Evolutionary conservation across 2,888 invertebrate genomes (phyloP).

Genomic region (Nebria salina): DNA sequence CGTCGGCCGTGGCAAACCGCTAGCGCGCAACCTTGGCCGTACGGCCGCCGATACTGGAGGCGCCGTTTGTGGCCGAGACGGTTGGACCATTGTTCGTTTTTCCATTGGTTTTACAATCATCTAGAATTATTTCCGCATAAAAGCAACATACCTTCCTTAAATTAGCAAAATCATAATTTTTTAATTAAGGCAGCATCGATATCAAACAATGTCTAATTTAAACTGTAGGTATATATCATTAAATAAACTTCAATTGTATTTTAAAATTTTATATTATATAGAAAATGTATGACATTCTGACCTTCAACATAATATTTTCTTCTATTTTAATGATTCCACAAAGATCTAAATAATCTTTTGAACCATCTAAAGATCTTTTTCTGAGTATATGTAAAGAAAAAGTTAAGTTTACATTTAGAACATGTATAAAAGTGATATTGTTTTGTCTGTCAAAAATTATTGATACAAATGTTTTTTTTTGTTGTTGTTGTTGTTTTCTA

Average conservation of each 20-base stretch:
- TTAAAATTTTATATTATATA: not conserved
- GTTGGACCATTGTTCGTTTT: conserved; percentile 24
- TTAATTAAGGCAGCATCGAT: not conserved
- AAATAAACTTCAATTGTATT: not conserved
- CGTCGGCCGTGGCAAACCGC: conserved; percentile 59
- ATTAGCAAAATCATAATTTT: not conserved
- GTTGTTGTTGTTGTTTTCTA: not conserved
- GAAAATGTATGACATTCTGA: not conserved
- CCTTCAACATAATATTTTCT: not conserved
- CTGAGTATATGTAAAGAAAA: not conserved
- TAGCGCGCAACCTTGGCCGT: conserved; percentile 52
- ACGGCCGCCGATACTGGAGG: conserved; percentile 41
- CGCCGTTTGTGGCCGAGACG: conserved; percentile 30
- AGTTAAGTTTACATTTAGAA: not conserved
- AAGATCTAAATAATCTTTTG: not conserved
- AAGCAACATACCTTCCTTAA: not conserved
- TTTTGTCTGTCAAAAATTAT: not conserved
- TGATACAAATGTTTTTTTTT: not conserved
- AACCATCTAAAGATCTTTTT: not conserved
- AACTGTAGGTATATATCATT: not conserved
- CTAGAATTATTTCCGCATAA: conserved; percentile 26
- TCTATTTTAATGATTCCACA: not conserved
- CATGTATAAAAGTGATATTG: not conserved
- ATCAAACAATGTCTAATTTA: not conserved
- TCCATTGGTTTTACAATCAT: conserved; percentile 48